Evolutionary conservation across 2,797 vertebrate genomes (phyloP), one percentile per base, ranked within the genome.

Genomic region (Chiropotes sagulatus): DNA sequence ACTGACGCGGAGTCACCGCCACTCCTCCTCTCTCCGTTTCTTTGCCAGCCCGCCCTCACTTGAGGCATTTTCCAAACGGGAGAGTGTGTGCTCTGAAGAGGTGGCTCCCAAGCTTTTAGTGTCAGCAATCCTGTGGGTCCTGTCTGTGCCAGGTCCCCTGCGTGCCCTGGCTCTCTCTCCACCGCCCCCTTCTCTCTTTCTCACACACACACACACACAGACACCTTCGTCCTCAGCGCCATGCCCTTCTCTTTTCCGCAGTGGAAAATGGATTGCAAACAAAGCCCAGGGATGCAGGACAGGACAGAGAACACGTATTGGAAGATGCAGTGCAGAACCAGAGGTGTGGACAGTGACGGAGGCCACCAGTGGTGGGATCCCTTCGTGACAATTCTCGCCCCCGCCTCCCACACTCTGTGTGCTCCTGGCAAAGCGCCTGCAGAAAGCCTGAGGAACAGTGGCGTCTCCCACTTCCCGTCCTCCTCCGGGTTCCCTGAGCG

Each of bases 351-450:
- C 20, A 5, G 36, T 14, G n/a, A 14, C 2, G 22, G 48, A 52
- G 81, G 22, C 57, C 30, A 46, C 17, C 4, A 5, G 46, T 83
- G 33, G 3, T 39, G 14, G 26, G 44, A 24, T n/a, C 28, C 11
- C 6, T 6, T 14, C 61, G 41, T 7, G 46, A 39, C n/a, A 52
- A 36, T 20, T 41, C 58, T n/a, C 48, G 7, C 26, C 11, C 39
- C 64, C 15, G 24, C 13, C n/a, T 41, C 57, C 26, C 39, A 24
- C 64, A 15, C 61, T 26, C 0, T 13, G 48, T 10, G 3, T 28
- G 7, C 36, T 70, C 67, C 50, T 5, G 0, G 0, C 1, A 22
- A 20, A 89, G 57, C 4, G 2, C 33, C 3, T 22, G 4, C 8
- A 30, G 46, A 61, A 72, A 8, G n/a, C 61, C 76, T 90, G 15